Base-by-base conservation (phyloP, 2,797 vertebrate species). In the Sebastes flavidus region DNA sequence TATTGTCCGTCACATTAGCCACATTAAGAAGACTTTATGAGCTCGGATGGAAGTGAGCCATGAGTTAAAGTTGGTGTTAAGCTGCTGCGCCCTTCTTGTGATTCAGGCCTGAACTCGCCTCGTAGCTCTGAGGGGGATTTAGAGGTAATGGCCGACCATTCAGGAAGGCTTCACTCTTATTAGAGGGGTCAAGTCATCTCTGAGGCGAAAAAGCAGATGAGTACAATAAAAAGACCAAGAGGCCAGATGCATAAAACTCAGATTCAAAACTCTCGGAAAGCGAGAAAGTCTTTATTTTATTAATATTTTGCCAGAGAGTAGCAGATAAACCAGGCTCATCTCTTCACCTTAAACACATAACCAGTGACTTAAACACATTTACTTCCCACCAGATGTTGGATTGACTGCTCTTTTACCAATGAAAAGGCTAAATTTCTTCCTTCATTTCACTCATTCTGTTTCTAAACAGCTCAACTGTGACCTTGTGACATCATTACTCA, bases 401-500 rank as follows among this genome's bases (percentile, higher is more conserved):
- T 6, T 55, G 5, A 74, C 60, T 80, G 72, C 72, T 70, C 36
- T 75, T 83, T 79, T 52, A 73, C 75, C 67, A 83, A 75, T 56
- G 18, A 16, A 79, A 89, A 76, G 60, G 75, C 60, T 84, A 18
- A 8, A 63, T 90, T 88, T 90, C 83, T 69, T 82, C 78, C 89
- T 85, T 90, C 70, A 38, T 87, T 94, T 92, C 87, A 90, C 73
- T 89, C 89, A 89, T 90, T 92, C 86, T 85, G 84, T 84, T 81
- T 88, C 85, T 93, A 77, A 93, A 89, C 82, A 75, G 82, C 85
- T 89, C 78, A 34, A 7, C 73, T 60, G 38, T 95, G 95, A 96
- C 94, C 95, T 92, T 75, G 63, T 93, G 92, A 94, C 94, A 94
- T 93, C 89, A 91, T 93, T 92, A 94, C 85, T 94, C 93, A 94